Base-by-base conservation (phyloP, 2,888 invertebrate genomes). In the Lepidochrysops patricia region DNA sequence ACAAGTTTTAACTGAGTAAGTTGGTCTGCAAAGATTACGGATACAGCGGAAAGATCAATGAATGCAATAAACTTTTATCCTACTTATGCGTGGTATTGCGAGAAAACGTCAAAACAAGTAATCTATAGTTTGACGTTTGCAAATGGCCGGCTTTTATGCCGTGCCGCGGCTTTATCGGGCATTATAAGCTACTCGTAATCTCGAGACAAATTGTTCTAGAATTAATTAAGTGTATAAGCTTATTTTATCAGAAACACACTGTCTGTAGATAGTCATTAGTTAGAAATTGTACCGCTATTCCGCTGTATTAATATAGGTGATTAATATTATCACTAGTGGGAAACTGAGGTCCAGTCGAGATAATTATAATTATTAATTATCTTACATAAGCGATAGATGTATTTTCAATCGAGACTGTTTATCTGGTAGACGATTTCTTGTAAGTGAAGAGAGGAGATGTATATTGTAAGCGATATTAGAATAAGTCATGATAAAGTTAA, bases 121-220 rank as follows among this genome's bases (percentile, higher is more conserved):
- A 82, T 82, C 81, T 82, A 78, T 72, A 64, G 66, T 65, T 69
- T 69, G 81, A 79, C 81, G 79, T 76, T 81, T 81, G 80, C 76
- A 81, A 82, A 83, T 82, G 79, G 78, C 73, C 67, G 71, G 71
- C 77, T 78, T 80, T 77, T 43, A 58, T 52, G 52, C 35, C 34
- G 52, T 26, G 26, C 59, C 59, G 59, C 48, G 49, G 32, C 52
- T 52, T 57, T 59, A 59, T 59, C 59, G 19, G 7, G 35, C 50
- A 52, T 59, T 59, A 59, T 59, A 59, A 59, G 59, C 59, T 59
- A 59, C 59, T 52, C 52, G 59, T 52, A 34, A 59, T 59, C 59
- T 52, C 26, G 25, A 52, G 59, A 59, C 59, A 59, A 57, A 62
- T 59, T 59, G 59, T 59, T 54, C 34, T 52, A 37, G 59, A 37